Percentiles rank a stretch among this genome's conserved stretches.
These are phyloP conservation scores for Peromyscus eremicus DNA, from an alignment of 2,797 vertebrate species.

Conservation along the genomic window DNA sequence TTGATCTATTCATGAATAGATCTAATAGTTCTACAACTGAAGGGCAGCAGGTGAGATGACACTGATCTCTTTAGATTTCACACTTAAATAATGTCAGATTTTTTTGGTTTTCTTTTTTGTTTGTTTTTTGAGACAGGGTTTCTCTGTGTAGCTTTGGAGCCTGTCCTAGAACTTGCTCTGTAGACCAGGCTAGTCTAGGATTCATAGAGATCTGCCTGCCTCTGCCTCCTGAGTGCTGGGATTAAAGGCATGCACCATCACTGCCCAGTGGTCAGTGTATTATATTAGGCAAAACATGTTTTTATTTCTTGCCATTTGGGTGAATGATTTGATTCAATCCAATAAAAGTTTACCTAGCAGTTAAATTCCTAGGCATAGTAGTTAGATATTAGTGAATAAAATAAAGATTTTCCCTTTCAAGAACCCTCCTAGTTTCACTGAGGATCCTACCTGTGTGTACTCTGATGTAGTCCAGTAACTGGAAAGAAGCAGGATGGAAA, in stretches of 20 bases:
- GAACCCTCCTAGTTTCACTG: background rate
- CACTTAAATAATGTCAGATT: background rate
- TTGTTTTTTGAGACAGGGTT: background rate
- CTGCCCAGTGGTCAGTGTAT: background rate
- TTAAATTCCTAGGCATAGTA: background rate
- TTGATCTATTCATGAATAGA: background rate
- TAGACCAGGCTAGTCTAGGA: background rate
- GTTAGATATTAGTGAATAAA: background rate
- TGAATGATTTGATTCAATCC: background rate
- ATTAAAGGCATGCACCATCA: background rate
- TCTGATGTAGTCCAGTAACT: background rate
- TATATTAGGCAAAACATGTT: background rate
- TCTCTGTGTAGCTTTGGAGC: background rate
- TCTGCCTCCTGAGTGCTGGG: background rate
- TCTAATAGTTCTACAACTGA: background rate
- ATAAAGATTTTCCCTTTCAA: background rate
- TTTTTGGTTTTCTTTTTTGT: background rate
- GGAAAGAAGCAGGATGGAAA: background rate
- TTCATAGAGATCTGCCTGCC: background rate
- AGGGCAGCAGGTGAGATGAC: background rate
- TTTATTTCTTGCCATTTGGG: background rate
- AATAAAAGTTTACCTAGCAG: background rate
- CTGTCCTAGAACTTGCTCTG: background rate
- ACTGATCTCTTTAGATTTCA: background rate
- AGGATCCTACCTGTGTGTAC: background rate